Conservation (phyloP, 2,888 invertebrate species). For the Drosophila barbarae region DNA sequence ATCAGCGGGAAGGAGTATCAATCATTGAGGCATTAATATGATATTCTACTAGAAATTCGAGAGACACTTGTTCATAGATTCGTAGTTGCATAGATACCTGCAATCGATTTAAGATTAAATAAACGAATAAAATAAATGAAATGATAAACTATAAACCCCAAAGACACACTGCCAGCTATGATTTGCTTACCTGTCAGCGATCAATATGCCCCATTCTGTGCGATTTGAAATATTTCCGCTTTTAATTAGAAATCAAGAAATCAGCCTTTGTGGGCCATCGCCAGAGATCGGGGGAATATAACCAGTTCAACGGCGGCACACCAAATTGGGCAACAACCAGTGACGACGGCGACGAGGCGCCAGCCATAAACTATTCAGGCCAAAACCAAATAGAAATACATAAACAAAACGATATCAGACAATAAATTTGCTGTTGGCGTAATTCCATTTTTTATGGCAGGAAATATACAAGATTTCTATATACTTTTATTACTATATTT, state of each 20-base stretch:
- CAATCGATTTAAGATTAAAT: background rate
- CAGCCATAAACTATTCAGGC: constrained; percentile 50
- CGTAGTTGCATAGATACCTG: background rate
- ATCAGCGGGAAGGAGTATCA: too few relatives aligned
- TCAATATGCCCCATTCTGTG: background rate
- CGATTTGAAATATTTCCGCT: constrained; percentile 34
- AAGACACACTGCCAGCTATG: constrained; percentile 6
- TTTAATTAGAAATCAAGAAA: constrained; percentile 40
- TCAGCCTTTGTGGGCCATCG: constrained; percentile 26
- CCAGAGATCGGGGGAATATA: constrained; percentile 17
- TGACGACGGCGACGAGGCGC: constrained; percentile 55
- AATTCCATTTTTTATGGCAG: constrained; percentile 7
- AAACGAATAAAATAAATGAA: background rate
- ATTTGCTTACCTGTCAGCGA: constrained; percentile 18
- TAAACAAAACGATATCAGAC: background rate
- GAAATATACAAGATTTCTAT: background rate
- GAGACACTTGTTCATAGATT: background rate
- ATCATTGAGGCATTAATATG: constrained; percentile 18
- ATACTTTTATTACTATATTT: background rate
- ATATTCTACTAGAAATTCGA: background rate
- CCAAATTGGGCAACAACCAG: constrained; percentile 69
- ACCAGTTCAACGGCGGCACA: constrained; percentile 59
- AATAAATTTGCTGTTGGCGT: constrained; percentile 24
- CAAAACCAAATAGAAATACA: constrained; percentile 17
- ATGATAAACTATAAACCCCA: background rate